A percentile compares a stretch with the other conserved stretches of the same genome.
Evolutionary conservation across 2,888 invertebrate genomes (phyloP).

Genomic region (Lacanobia wlatinum): DNA sequence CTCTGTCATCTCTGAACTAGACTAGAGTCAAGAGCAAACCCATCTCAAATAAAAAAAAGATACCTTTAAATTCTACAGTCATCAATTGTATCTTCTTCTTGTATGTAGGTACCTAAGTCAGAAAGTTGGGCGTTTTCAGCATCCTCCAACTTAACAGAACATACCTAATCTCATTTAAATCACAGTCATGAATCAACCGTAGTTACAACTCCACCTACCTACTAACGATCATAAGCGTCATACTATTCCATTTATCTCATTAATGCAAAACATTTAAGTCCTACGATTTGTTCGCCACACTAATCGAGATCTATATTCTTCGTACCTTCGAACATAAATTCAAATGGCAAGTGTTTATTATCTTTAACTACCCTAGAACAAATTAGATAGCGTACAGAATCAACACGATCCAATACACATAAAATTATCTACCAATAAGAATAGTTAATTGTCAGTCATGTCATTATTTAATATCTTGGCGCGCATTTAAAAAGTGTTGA

Average conservation of each 20-base stretch:
- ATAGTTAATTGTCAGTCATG: constrained; percentile 29
- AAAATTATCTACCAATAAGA: constrained; percentile 33
- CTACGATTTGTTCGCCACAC: constrained; percentile 21
- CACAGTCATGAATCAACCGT: constrained; percentile 10
- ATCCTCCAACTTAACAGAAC: constrained; percentile 6
- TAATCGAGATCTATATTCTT: constrained; percentile 10
- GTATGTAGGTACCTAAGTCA: not conserved
- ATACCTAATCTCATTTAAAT: not conserved
- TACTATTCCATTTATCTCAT: constrained; percentile 8
- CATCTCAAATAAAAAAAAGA: too few relatives aligned
- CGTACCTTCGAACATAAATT: constrained; percentile 16
- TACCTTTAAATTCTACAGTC: too few relatives aligned
- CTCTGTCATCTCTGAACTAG: too few relatives aligned
- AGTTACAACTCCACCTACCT: constrained; percentile 5
- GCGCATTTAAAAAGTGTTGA: constrained; percentile 44
- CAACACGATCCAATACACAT: constrained; percentile 32
- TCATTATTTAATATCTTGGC: constrained; percentile 43
- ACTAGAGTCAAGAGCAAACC: too few relatives aligned
- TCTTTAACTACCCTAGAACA: constrained; percentile 35
- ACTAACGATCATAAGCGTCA: not conserved
- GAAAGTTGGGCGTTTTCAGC: not conserved
- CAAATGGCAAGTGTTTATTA: constrained; percentile 27
- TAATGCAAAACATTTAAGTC: constrained; percentile 22
- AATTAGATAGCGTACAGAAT: constrained; percentile 37
- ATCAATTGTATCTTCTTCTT: too few relatives aligned